Evolutionary conservation across 2,888 invertebrate genomes (phyloP).

Genomic region (Rhimphoctona megacephalus): DNA sequence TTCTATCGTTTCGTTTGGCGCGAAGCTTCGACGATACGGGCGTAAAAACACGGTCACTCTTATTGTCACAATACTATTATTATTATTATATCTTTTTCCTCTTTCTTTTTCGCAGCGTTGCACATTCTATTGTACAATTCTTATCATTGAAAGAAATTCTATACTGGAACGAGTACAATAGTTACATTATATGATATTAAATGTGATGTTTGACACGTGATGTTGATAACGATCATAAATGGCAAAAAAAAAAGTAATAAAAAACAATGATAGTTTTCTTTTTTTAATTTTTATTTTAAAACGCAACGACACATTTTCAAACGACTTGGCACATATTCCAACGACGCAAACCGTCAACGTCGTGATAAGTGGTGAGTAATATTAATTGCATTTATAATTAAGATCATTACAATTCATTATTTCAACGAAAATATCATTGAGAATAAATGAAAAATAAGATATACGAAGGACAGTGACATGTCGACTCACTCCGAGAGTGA

Average conservation of each 20-base stretch:
- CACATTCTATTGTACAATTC: neutral
- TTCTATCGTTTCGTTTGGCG: slow-evolving; percentile 32
- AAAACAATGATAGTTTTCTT: neutral
- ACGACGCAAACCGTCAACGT: no score
- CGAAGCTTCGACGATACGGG: neutral
- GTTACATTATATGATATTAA: no score
- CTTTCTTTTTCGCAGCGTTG: neutral
- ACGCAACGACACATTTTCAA: neutral
- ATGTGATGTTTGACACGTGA: neutral
- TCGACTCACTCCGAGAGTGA: neutral
- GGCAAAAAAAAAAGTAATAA: neutral
- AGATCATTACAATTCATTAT: neutral
- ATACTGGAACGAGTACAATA: neutral
- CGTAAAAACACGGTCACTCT: neutral
- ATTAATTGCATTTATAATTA: neutral
- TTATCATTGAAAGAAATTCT: neutral
- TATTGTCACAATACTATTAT: neutral
- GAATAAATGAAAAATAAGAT: neutral
- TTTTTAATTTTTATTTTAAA: neutral
- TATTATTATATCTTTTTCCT: neutral
- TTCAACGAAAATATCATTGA: neutral
- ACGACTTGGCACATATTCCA: no score
- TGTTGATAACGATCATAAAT: neutral
- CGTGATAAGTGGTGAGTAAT: neutral
- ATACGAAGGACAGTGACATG: neutral